Conservation (phyloP, 2,113 vertebrate species). For the Burhinus oedicnemus region DNA sequence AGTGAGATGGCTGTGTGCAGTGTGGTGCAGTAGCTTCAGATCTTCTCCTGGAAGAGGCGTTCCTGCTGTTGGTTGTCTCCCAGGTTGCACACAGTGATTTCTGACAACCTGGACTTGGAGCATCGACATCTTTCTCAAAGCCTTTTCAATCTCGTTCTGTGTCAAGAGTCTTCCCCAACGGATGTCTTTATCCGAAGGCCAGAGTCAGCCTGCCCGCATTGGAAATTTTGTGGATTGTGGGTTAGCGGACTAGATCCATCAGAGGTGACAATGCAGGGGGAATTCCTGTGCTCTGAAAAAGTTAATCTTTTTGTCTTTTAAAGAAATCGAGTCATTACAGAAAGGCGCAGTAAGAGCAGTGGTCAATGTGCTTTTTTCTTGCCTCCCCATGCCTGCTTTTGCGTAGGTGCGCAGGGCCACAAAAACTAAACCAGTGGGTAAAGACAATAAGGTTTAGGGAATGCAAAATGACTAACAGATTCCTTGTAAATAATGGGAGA, state of each 20-base stretch:
- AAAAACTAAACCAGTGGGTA: background rate
- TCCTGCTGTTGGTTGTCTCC: background rate
- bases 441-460: background rate
- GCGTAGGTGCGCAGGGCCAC: background rate
- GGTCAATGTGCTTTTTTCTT: background rate
- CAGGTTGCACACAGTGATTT: background rate
- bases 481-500: background rate
- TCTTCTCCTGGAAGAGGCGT: background rate
- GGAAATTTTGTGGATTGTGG: background rate
- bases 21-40: background rate
- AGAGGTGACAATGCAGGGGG: background rate
- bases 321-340: background rate
- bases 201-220: background rate
- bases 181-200: too few species aligned
- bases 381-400: background rate
- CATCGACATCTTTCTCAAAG: background rate
- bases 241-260: background rate
- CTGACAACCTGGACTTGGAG: background rate
- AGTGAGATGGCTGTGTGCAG: background rate
- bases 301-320: background rate
- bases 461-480: background rate
- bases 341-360: background rate
- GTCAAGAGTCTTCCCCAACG: background rate
- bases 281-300: background rate
- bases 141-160: background rate